phyloP scores from a whole-genome alignment of 2,797 vertebrate species.

The Gymnocypris eckloni region DNA sequence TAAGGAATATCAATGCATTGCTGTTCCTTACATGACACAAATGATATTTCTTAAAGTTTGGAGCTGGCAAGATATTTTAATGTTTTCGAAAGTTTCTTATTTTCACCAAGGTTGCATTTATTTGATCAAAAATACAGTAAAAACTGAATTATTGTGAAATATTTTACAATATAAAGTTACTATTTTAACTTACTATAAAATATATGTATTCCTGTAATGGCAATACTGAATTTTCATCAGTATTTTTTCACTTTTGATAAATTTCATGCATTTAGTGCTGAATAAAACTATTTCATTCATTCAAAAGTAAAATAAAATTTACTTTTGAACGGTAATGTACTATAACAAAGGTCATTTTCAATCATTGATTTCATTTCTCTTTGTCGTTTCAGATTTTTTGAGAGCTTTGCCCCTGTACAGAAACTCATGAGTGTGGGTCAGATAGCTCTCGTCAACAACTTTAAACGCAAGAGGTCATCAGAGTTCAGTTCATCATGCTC shows the following conservation, averaged over 20 bases:
- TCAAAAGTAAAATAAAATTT: neutral
- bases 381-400: slow-evolving; percentile 41
- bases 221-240: no score
- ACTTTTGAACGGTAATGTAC: neutral
- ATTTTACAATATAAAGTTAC: neutral
- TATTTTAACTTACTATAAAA: neutral
- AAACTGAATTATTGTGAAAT: neutral
- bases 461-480: slow-evolving; percentile 54
- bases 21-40: neutral
- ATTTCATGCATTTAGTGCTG: neutral
- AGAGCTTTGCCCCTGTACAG: slow-evolving; percentile 33
- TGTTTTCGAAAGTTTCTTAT: neutral
- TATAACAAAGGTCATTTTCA: neutral
- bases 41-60: neutral
- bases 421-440: slow-evolving; percentile 38
- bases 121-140: neutral
- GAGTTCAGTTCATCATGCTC: slow-evolving; percentile 52
- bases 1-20: neutral
- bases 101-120: neutral
- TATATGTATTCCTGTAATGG: neutral
- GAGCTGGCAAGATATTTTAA: no score
- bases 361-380: neutral
- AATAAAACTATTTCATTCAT: neutral
- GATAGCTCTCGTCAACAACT: slow-evolving; percentile 25
- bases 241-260: neutral